Base-by-base conservation (phyloP, 2,113 vertebrate genomes). In the Upupa epops region DNA sequence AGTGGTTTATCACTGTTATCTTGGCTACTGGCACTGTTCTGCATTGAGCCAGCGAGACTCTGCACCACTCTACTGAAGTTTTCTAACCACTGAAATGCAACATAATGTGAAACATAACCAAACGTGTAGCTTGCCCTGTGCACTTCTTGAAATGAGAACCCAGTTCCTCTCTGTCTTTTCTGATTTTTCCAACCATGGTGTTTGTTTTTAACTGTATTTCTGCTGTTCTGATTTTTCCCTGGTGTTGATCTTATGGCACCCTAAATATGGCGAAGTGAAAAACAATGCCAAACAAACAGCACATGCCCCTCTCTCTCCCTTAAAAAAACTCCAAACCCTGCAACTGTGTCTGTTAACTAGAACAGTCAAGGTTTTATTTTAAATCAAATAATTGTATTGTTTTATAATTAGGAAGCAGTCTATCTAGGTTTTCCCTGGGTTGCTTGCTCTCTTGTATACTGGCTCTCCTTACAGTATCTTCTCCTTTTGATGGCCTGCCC, bases 1-100 rank as follows among this genome's bases (percentile, higher is more conserved):
- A 73, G 63, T 85, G 74, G 83, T 89, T 88, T 95, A 54, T 90
- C 75, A 54, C 68, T 77, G 80, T 49, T 85, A n/a, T 40, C 48
- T 92, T 91, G 90, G 71, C 76, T 80, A 77, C 48, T n/a, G 51
- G 58, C 0, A 1, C 49, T 87, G 18, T 90, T 74, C 63, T 77
- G 19, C 5, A 0, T 59, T 78, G 60, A 81, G 48, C 61, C 64
- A 60, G 13, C 68, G 49, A 61, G 49, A 69, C 40, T 83, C 15
- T 60, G 63, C 40, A 78, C 52, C 24, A 18, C 49, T 71, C 24
- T 31, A n/a, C 28, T 83, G 32, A 68, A 77, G 17, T 87, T 90
- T 86, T 86, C 52, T 90, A 55, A 71, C 73, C 64, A 31, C 69
- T 72, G 60, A 91, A 92, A 85, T 82, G 28, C 77, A 88, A 5